phyloP scores from a whole-genome alignment of 2,888 invertebrate genomes.

The Ceramica pisi region DNA sequence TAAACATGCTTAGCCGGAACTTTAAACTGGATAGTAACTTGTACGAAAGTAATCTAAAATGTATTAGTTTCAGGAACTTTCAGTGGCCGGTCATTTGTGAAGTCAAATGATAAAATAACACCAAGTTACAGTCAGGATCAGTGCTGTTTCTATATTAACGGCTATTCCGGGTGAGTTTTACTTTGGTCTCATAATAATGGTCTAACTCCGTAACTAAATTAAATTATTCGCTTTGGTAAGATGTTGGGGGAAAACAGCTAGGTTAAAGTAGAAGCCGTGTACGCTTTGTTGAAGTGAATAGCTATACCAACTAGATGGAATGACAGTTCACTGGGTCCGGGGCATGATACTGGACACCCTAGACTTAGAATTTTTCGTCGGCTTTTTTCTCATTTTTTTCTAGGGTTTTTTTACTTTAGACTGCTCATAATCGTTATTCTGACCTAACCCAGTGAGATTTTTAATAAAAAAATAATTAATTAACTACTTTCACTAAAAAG shows the following conservation, averaged over 20 bases:
- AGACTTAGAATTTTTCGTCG: too few species aligned
- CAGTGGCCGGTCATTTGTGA: slow-evolving; percentile 42
- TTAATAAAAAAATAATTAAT: too few species aligned
- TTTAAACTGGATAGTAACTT: slow-evolving; percentile 30
- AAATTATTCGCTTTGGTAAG: background rate
- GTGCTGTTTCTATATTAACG: background rate
- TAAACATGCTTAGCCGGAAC: slow-evolving; percentile 30
- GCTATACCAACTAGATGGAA: too few species aligned
- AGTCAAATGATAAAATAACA: slow-evolving; percentile 48
- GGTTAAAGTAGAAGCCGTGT: too few species aligned
- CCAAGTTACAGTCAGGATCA: slow-evolving; percentile 3
- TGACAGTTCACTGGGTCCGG: too few species aligned
- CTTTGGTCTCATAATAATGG: background rate
- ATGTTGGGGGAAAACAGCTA: background rate
- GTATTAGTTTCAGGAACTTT: slow-evolving; percentile 49
- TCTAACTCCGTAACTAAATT: background rate
- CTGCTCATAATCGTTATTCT: too few species aligned
- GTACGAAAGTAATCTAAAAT: slow-evolving; percentile 50
- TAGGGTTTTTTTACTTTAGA: too few species aligned
- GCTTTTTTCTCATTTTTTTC: too few species aligned
- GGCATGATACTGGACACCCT: too few species aligned
- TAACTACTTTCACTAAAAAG: too few species aligned
- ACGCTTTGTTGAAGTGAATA: too few species aligned
- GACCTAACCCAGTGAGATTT: too few species aligned
- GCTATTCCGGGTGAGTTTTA: background rate